Evolutionary conservation across 2,888 invertebrate genomes (phyloP), one percentile per base, ranked within the genome.

Genomic region (Luperina nickerlii): DNA sequence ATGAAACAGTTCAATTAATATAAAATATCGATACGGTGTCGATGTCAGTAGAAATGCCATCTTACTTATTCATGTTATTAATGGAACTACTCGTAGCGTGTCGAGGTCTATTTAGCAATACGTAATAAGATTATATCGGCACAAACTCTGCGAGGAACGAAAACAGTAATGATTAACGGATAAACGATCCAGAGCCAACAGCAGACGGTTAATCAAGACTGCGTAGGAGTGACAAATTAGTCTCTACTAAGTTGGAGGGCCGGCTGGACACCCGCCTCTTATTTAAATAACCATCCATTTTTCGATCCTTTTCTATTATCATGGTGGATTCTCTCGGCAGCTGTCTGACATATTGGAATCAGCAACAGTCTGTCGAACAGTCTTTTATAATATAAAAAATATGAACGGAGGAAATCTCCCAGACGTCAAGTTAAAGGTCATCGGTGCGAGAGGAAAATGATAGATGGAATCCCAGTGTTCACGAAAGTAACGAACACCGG

Each of bases 401-500:
- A 89, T 88, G 85, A 89, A 91, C 87, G 79, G 81, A 90, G 88
- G 88, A 92, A 91, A 93, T 92, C 91, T 90, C 87, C 87, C 79
- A 86, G 80, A 87, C 90, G 91, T 93, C 92, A 91, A 91, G 90
- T 91, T 91, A 93, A 94, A 94, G 93, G 93, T 92, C 94, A 93
- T 92, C 90, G 92, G 91, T 90, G 92, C 89, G 90, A 88, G 88
- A 90, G 90, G 90, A 94, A 94, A 93, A 96, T 96, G 95, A 96
- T 95, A 93, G 94, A 96, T 95, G 95, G 92, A 91, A 90, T 90
- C 92, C 88, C 91, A 91, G 92, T 92, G 92, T 91, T 92, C 93
- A 93, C 93, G 94, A 94, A 94, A 94, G 94, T 94, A 94, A 94
- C 94, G 93, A 95, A 90, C 91, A 88, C 87, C 89, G 88, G 89